A percentile compares a stretch with the other conserved stretches of the same genome.
Conservation (phyloP, 2,797 vertebrate genomes). For the Tokudaia tokunoshimensis region DNA sequence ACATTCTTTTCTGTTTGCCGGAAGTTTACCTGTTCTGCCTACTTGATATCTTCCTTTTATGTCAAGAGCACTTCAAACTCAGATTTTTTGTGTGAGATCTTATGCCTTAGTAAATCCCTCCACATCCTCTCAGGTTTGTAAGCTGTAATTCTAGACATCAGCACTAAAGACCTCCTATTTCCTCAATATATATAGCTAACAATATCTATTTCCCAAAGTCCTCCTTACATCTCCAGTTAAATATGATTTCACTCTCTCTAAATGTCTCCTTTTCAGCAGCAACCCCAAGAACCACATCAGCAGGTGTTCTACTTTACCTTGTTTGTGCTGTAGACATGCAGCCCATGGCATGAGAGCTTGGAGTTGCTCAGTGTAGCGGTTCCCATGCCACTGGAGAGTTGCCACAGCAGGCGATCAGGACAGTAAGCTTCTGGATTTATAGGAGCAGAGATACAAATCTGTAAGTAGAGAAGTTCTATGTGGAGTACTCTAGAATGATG, state of each 20-base stretch:
- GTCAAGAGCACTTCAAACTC: conserved; percentile 40
- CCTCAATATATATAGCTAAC: not conserved
- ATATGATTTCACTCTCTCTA: not conserved
- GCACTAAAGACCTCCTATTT: not conserved
- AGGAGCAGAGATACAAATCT: conserved; percentile 5
- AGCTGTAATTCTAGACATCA: conserved; percentile 1
- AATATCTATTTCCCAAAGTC: not conserved
- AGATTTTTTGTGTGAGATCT: not conserved
- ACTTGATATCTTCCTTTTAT: not conserved
- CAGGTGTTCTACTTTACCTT: not conserved
- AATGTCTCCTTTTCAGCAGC: not conserved
- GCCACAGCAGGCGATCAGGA: not conserved
- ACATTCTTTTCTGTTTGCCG: conserved; percentile 7
- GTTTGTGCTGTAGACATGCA: not conserved
- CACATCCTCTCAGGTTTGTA: not conserved
- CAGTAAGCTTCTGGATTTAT: not conserved
- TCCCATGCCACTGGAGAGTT: not conserved
- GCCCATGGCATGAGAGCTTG: not conserved
- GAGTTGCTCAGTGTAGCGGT: not conserved
- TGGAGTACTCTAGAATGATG: not conserved
- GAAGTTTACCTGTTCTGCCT: not conserved
- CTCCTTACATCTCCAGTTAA: not conserved
- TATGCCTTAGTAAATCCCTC: not conserved
- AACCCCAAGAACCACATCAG: not conserved
- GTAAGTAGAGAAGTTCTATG: conserved; percentile 6